Conservation (phyloP, 2,888 invertebrate genomes). For the Heliconius sara region DNA sequence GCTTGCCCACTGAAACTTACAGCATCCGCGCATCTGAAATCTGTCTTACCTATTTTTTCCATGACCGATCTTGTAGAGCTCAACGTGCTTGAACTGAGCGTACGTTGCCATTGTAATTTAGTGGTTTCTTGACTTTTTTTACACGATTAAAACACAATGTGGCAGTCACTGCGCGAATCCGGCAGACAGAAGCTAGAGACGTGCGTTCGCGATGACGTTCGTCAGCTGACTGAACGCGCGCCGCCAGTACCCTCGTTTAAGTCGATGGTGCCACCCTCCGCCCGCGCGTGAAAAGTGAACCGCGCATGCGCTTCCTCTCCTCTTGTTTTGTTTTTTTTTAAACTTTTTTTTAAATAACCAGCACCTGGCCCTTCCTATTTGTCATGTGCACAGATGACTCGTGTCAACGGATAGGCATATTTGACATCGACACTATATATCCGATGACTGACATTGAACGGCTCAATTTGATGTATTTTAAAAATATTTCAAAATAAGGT, state of each 20-base stretch:
- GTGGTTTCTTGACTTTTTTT: slow-evolving; percentile 50
- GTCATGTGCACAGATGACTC: slow-evolving; percentile 57
- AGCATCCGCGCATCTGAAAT: slow-evolving; percentile 62
- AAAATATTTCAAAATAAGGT: not conserved
- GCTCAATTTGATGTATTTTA: slow-evolving; percentile 17
- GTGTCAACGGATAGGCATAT: slow-evolving; percentile 54
- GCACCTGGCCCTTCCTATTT: slow-evolving; percentile 55
- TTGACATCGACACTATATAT: slow-evolving; percentile 41
- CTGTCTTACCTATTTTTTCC: slow-evolving; percentile 92
- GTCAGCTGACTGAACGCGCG: slow-evolving; percentile 84
- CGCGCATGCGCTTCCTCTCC: slow-evolving; percentile 75
- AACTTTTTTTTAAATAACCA: slow-evolving; percentile 51
- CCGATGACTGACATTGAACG: slow-evolving; percentile 46
- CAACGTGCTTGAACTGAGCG: slow-evolving; percentile 96
- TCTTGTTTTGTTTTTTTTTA: slow-evolving; percentile 56
- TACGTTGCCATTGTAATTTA: slow-evolving; percentile 90
- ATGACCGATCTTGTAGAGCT: slow-evolving; percentile 96
- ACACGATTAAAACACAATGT: slow-evolving; percentile 51
- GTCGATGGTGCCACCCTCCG: slow-evolving; percentile 81
- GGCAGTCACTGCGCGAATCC: slow-evolving; percentile 55
- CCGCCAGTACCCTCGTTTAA: slow-evolving; percentile 75
- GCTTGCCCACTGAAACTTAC: slow-evolving; percentile 49
- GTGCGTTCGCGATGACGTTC: slow-evolving; percentile 64
- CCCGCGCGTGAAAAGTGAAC: slow-evolving; percentile 69
- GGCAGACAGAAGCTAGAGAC: slow-evolving; percentile 49